Conservation (phyloP, 1,140 invertebrate species). For the Drosophila bocqueti region DNA sequence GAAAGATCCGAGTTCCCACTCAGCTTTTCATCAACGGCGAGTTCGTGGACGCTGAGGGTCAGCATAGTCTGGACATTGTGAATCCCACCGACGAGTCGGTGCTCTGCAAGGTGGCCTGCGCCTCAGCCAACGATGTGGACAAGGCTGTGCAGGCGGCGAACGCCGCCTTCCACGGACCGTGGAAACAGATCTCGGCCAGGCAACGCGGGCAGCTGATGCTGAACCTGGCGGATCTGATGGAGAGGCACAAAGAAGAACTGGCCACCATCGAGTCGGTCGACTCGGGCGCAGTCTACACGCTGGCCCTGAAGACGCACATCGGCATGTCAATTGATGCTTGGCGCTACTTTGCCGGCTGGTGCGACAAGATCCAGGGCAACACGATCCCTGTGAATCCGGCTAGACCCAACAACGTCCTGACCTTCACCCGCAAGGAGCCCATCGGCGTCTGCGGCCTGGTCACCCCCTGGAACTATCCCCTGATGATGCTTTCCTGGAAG, state of each 20-base stretch:
- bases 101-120: conserved; percentile 92
- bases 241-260: conserved; percentile 96
- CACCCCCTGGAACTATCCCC: conserved; percentile 99
- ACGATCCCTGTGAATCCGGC: conserved; percentile 96
- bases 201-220: conserved; percentile 92
- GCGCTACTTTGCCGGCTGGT: conserved; percentile 97
- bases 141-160: conserved; percentile 94
- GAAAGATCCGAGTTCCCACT: conserved; percentile 93
- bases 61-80: conserved; percentile 88
- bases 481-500: conserved; percentile 99
- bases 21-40: conserved; percentile 97
- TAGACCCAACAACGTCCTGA: conserved; percentile 92
- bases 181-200: conserved; percentile 94
- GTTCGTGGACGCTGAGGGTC: conserved; percentile 92
- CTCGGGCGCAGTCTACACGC: conserved; percentile 97
- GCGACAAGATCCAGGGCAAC: conserved; percentile 96
- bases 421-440: conserved; percentile 95
- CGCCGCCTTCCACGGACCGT: conserved; percentile 94
- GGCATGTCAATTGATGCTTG: conserved; percentile 97
- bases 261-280: conserved; percentile 97
- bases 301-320: conserved; percentile 97
- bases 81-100: conserved; percentile 95
- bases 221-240: conserved; percentile 96
- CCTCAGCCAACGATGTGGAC: conserved; percentile 92
- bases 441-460: conserved; percentile 97